Base-by-base conservation (phyloP, 2,113 vertebrate genomes). In the Copsychus sechellarum region DNA sequence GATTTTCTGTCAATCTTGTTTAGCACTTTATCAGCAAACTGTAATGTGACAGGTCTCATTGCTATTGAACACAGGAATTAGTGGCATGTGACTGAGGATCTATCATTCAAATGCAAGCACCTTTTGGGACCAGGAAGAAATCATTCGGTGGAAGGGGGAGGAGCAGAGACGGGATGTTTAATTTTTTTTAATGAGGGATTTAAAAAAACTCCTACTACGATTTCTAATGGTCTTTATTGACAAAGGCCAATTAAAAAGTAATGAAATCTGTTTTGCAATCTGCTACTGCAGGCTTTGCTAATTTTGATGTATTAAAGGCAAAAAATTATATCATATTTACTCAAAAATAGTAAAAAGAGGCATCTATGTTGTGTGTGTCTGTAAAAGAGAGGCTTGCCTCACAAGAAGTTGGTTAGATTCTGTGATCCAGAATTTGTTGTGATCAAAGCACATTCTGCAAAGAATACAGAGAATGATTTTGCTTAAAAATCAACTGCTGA, bases 361-460 rank as follows among this genome's bases (percentile, higher is more conserved):
- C 24, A 54, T 60, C 61, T 90, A 26, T 81, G 56, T 51, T 87
- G 20, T 95, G 51, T 80, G 57, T 78, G 24, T 45, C 33, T 80
- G 6, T 64, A 91, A 83, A 66, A 65, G 72, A 31, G 62, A 66
- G 53, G 45, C 33, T 79, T 93, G 40, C 13, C n/a, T 89, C 72
- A 58, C 42, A 24, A 81, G 62, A 47, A 85, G 34, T 60, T 92
- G 78, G 56, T 51, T 91, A 73, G 53, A 80, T 66, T 72, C 38
- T 0, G 4, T 88, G 81, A 87, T 65, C 54, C 34, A 78, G 88
- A 93, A 81, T 70, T 89, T 82, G 54, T 77, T 9, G 25, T 62
- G 57, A 83, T 54, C 60, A 88, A 95, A 95, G 81, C 56, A 88
- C 45, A 87, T 57, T 83, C 94, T 94, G n/a, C 57, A 73, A 93